These are phyloP conservation scores for Nephrotoma appendiculata DNA, from an alignment of 2,888 invertebrate genomes.

Conservation along the genomic window DNA sequence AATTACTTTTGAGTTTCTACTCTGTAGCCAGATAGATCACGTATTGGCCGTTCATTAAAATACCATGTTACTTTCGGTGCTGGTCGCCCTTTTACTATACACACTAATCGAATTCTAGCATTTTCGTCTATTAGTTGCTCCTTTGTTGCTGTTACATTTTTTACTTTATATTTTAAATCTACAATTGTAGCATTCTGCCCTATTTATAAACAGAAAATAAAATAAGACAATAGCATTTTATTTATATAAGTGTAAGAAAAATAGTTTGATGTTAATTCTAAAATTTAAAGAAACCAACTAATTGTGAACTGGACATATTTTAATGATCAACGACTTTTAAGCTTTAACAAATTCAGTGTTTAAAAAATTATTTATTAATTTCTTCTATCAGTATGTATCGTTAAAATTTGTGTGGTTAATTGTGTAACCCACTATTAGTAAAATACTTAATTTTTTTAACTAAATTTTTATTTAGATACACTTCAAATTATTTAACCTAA, in stretches of 20 bases:
- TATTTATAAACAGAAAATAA: conserved; percentile 15
- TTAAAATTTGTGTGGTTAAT: no score
- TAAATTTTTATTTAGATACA: no score
- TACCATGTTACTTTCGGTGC: conserved; percentile 73
- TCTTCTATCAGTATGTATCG: no score
- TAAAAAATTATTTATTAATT: no score
- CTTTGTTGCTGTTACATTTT: background rate
- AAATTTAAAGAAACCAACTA: background rate
- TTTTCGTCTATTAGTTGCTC: conserved; percentile 31
- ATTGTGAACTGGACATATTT: background rate
- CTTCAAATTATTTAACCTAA: no score
- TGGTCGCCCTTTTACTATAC: conserved; percentile 61
- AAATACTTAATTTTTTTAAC: no score
- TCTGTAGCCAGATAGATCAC: conserved; percentile 28
- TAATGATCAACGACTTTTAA: no score
- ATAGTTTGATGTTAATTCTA: background rate
- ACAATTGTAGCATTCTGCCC: conserved; percentile 34
- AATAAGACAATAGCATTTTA: conserved; percentile 10
- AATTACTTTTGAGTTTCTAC: conserved; percentile 30
- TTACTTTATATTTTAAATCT: conserved; percentile 19
- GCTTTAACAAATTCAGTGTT: no score
- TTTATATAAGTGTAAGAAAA: background rate
- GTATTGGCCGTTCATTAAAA: conserved; percentile 51
- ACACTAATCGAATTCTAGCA: conserved; percentile 49
- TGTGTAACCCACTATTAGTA: no score